Base-by-base conservation (phyloP, 2,113 vertebrate species). In the Nanorana parkeri region DNA sequence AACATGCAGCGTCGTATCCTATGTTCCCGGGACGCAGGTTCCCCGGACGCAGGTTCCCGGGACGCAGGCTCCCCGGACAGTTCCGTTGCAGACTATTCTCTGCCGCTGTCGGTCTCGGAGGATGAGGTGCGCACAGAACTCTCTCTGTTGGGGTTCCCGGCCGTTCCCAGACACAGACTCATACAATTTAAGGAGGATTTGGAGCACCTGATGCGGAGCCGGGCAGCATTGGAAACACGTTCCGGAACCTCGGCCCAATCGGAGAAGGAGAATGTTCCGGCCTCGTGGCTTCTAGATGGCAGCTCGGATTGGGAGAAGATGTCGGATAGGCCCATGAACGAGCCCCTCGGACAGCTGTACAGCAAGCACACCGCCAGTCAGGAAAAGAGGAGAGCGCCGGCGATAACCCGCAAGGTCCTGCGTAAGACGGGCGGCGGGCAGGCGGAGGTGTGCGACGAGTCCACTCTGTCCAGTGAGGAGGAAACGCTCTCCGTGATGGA, bases 161-260 rank as follows among this genome's bases (percentile, higher is more conserved):
- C 23, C 17, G 32, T 60, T 47, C 63, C 63, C 3, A n/a, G 41
- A n/a, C 51, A 73, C n/a, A 26, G 51, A 21, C 60, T 75, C 19
- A 21, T 83, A 20, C 55, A 83, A 16, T 76, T 77, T 69, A 83
- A 77, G 32, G 20, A 83, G 19, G 63, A 75, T 28, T 63, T 68
- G 3, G 71, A 66, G 28, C 28, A 19, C 19, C 55, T 76, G 47
- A 73, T 83, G 80, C 54, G 55, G 17, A 80, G 17, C 26, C 51
- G 8, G 23, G 47, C 15, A 0, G 24, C 41, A 6, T 52, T n/a
- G 23, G 71, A 51, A 1, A 36, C 17, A 23, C 54, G 24, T 2
- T 26, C 23, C 3, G 75, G 85, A 87, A 17, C 23, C 56, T 1
- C 78, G 81, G 51, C 56, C 10, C 56, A 51, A 1, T n/a, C 29